Base-by-base conservation (phyloP, 1,140 invertebrate species). In the Anadara kagoshimensis region DNA sequence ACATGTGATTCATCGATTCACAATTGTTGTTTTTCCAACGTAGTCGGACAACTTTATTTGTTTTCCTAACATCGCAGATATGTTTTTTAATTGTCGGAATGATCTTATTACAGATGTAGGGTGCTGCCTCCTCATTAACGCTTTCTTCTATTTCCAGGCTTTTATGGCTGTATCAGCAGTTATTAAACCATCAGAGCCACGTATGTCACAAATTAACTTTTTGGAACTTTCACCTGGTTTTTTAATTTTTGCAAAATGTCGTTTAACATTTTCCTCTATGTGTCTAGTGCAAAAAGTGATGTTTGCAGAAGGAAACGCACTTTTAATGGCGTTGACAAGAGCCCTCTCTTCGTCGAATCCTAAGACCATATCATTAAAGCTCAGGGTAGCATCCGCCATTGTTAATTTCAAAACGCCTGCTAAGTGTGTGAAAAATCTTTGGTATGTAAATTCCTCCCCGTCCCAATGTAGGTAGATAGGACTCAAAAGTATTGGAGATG, bases 391-490 rank as follows among this genome's bases (percentile, higher is more conserved):
- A 29, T 47, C 41, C 14, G 58, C 10, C 4, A 62, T 63, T 24
- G 47, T 47, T 0, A 24, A 22, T 22, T 62, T 43, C 44, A 62
- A 43, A 41, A 62, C 22, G 12, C 18, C 26, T 12, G 44, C 45
- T 22, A 71, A 24, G 24, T 68, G 74, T n/a, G n/a, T 61, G 45
- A 70, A 66, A 22, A 76, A 66, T 54, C 68, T 56, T 41, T 66
- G 54, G 43, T 76, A 70, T 0, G 61, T 61, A n/a, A 43, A 18
- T 8, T 43, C 29, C 44, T 20, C 29, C 14, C 69, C 74, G 43
- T 76, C 68, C 63, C 74, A 76, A 57, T 76, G 68, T 20, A 71
- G 51, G 14, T 62, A 62, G 22, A 71, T 22, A 8, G 73, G 73
- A 8, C 73, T 62, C 68, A 62, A 58, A 5, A 76, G n/a, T 5